phyloP scores from a whole-genome alignment of 2,888 invertebrate species.

The Mayetiola destructor region DNA sequence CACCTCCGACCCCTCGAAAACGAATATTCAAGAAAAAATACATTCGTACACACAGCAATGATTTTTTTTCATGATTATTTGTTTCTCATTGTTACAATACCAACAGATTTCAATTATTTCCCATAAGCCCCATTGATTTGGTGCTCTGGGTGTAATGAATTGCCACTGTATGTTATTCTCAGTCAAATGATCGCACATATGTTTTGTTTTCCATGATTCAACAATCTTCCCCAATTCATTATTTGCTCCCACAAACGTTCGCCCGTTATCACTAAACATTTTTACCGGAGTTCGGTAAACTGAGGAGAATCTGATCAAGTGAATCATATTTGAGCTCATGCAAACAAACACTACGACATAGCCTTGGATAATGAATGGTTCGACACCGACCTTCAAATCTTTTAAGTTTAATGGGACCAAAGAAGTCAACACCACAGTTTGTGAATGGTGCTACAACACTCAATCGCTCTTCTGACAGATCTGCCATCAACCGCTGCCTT shows the following conservation, averaged over 20 bases:
- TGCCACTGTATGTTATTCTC: not conserved
- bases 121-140: not conserved
- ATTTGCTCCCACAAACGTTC: not conserved
- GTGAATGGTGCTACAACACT: not conserved
- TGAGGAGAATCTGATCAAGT: not conserved
- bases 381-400: not conserved
- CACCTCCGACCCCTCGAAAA: too few species aligned
- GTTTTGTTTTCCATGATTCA: too few species aligned
- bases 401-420: not conserved
- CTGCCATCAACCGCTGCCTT: not conserved
- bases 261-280: constrained; percentile 1
- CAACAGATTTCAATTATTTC: not conserved
- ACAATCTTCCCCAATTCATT: not conserved
- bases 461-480: not conserved
- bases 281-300: not conserved
- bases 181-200: too few species aligned
- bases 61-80: too few species aligned
- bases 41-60: too few species aligned
- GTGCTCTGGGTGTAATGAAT: not conserved
- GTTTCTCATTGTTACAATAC: too few species aligned
- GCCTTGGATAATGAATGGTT: not conserved
- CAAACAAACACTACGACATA: not conserved
- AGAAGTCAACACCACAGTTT: not conserved
- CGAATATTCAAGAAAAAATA: too few species aligned
- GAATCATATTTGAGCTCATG: not conserved